A percentile compares a stretch with the other conserved stretches of the same genome.
Evolutionary conservation across 2,113 vertebrate genomes (phyloP).

Genomic region (Oryzias javanicus): DNA sequence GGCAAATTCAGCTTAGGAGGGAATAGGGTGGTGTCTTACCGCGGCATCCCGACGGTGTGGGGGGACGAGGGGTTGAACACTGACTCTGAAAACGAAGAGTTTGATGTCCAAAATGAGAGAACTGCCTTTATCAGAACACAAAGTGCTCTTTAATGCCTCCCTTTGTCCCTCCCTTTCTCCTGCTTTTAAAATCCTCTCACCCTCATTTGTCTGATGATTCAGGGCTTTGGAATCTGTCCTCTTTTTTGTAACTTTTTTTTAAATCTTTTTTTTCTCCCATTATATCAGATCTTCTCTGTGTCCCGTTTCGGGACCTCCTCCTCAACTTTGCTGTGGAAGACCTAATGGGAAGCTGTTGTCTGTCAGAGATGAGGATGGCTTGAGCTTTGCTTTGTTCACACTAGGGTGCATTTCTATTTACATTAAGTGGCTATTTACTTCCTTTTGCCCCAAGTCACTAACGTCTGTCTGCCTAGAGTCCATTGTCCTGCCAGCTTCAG

Average conservation of each 20-base stretch:
- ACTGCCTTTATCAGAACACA: slow-evolving; percentile 99
- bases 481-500: slow-evolving; percentile 43
- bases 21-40: slow-evolving; percentile 85
- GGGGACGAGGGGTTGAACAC: slow-evolving; percentile 85
- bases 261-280: slow-evolving; percentile 10
- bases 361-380: slow-evolving; percentile 36
- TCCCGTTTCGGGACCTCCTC: slow-evolving; percentile 22
- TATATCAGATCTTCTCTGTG: slow-evolving; percentile 32
- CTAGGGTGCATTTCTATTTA: slow-evolving; percentile 58
- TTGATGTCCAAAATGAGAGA: slow-evolving; percentile 88
- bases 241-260: slow-evolving; percentile 35
- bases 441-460: slow-evolving; percentile 49
- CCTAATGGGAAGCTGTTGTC: slow-evolving; percentile 42
- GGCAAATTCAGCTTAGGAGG: slow-evolving; percentile 66
- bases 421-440: slow-evolving; percentile 43
- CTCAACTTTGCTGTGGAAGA: slow-evolving; percentile 38
- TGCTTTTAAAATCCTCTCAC: slow-evolving; percentile 37
- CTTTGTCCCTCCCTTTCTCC: slow-evolving; percentile 12
- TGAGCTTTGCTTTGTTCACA: slow-evolving; percentile 55
- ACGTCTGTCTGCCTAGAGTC: slow-evolving; percentile 48
- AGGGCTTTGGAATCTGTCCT: slow-evolving; percentile 46
- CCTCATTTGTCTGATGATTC: slow-evolving; percentile 37
- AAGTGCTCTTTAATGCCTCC: slow-evolving; percentile 91
- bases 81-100: slow-evolving; percentile 90
- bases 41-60: slow-evolving; percentile 93